Percentiles rank a stretch among this genome's conserved stretches.
Evolutionary conservation across 1,140 invertebrate species (phyloP).

Genomic region (Papilio polytes): DNA sequence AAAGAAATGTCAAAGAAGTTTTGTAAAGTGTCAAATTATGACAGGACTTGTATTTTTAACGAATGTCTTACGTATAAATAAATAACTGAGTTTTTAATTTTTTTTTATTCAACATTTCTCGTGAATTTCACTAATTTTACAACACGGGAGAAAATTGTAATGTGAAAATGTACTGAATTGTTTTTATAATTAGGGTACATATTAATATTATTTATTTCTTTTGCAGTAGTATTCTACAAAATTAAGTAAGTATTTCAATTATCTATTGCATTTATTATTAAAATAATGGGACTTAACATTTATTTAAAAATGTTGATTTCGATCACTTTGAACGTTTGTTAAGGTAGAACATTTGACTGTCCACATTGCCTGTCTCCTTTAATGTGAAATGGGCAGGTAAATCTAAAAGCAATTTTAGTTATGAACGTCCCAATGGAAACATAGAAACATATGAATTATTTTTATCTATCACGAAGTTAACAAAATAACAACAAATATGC

Average conservation of each 20-base stretch:
- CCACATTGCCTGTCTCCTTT: no score
- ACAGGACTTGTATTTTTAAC: slow-evolving; percentile 5
- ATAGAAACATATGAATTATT: no score
- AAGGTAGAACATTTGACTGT: no score
- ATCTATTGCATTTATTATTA: not conserved
- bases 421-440: no score
- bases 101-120: not conserved
- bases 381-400: no score
- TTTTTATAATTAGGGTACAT: not conserved
- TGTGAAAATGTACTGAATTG: not conserved
- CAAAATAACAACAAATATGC: not conserved
- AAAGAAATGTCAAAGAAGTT: not conserved
- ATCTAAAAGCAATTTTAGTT: no score
- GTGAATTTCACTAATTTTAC: slow-evolving; percentile 5
- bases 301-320: no score
- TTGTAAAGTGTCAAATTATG: not conserved
- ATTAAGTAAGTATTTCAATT: not conserved
- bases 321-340: no score
- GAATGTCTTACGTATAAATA: slow-evolving; percentile 18
- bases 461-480: not conserved
- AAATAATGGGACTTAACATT: no score
- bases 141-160: not conserved
- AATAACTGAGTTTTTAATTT: slow-evolving; percentile 3
- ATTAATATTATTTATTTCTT: not conserved
- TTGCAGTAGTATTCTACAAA: not conserved